These are phyloP conservation scores for Drosophila pullipes DNA, from an alignment of 2,888 invertebrate species.

Conservation along the genomic window DNA sequence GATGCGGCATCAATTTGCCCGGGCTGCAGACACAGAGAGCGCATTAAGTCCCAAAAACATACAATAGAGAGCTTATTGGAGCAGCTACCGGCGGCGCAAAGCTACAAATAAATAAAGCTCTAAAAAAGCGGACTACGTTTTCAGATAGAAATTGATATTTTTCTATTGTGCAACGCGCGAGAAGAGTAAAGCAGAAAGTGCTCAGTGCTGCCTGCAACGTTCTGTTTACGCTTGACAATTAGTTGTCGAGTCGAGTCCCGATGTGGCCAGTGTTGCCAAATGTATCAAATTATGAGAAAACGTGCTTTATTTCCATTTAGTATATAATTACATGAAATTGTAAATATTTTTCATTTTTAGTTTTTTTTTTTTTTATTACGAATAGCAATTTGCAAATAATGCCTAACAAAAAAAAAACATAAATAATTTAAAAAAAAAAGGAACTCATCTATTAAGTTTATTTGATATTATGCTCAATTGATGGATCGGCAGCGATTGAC, in stretches of 20 bases:
- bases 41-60: constrained; percentile 10
- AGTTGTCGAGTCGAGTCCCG: constrained; percentile 3
- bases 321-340: not conserved
- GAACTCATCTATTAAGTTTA: not conserved
- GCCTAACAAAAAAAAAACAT: not conserved
- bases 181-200: constrained; percentile 10
- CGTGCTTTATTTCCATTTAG: constrained; percentile 23
- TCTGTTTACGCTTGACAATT: constrained; percentile 38
- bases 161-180: constrained; percentile 44
- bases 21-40: constrained; percentile 41
- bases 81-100: constrained; percentile 65
- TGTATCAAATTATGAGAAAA: constrained; percentile 23
- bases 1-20: constrained; percentile 60
- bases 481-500: constrained; percentile 12
- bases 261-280: constrained; percentile 49
- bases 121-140: constrained; percentile 15
- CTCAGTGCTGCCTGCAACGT: constrained; percentile 25
- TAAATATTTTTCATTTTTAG: not conserved
- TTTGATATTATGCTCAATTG: constrained; percentile 3
- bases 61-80: constrained; percentile 33
- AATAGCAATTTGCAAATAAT: not conserved
- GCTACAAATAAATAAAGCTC: constrained; percentile 44
- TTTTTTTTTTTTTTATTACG: not conserved
- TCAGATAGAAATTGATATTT: constrained; percentile 32
- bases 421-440: not conserved